Conservation (phyloP, 2,797 vertebrate species). For the Manis pentadactyla region DNA sequence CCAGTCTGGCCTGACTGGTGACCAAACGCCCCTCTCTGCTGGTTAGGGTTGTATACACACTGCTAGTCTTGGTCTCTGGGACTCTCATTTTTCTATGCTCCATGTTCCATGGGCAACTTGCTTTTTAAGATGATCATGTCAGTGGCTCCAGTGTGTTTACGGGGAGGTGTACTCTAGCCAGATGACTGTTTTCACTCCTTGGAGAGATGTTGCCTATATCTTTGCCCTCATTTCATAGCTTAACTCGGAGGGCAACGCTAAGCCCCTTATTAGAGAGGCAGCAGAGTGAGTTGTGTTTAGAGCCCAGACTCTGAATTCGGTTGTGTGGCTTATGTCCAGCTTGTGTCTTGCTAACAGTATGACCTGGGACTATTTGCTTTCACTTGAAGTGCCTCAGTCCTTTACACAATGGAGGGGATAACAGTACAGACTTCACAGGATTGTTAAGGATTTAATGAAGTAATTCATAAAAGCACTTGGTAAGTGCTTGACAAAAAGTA, state of each 20-base stretch:
- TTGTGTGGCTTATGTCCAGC: background rate
- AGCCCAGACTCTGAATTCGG: background rate
- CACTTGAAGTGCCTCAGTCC: background rate
- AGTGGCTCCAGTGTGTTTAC: conserved; percentile 52
- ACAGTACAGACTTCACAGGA: background rate
- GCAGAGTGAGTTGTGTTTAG: background rate
- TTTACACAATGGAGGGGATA: background rate
- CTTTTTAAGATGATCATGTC: conserved; percentile 40
- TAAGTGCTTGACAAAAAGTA: background rate
- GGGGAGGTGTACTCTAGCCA: background rate
- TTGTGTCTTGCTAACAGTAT: background rate
- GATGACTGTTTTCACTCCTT: conserved; percentile 15
- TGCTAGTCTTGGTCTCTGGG: background rate
- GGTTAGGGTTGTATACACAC: background rate
- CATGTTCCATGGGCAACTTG: background rate
- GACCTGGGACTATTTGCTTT: background rate
- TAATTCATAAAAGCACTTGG: background rate
- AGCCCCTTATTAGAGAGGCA: background rate
- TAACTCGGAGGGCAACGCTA: background rate
- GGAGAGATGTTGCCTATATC: conserved; percentile 24
- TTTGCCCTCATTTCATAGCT: conserved; percentile 33
- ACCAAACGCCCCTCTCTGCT: background rate
- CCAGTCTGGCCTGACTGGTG: background rate
- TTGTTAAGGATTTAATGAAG: conserved; percentile 30
- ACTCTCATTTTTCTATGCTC: conserved; percentile 43